A percentile compares a stretch with the other conserved stretches of the same genome.
Evolutionary conservation across 2,888 invertebrate species (phyloP).

Genomic region (Aphrophora alni): DNA sequence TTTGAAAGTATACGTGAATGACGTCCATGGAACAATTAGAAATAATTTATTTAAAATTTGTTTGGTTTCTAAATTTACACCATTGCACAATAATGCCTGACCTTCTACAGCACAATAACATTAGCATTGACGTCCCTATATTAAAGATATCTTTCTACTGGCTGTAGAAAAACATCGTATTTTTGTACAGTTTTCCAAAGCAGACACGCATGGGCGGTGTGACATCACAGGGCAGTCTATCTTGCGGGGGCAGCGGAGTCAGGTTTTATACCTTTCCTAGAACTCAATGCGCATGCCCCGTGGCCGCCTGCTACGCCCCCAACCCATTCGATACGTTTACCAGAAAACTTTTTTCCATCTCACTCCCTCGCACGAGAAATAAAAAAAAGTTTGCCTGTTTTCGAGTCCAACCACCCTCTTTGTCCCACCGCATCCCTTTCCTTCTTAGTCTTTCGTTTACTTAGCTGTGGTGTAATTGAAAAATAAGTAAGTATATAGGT

Average conservation of each 20-base stretch:
- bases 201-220: conserved; percentile 16
- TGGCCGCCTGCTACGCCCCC: conserved; percentile 16
- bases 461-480: conserved; percentile 35
- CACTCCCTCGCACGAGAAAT: conserved; percentile 24
- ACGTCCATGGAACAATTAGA: no score
- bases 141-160: no score
- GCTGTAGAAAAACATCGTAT: conserved; percentile 9
- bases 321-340: neutral
- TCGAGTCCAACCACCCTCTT: conserved; percentile 16
- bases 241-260: neutral
- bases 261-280: conserved; percentile 15
- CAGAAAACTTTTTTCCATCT: conserved; percentile 30
- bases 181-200: neutral
- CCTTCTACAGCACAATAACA: no score
- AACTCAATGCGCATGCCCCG: neutral
- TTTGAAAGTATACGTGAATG: no score
- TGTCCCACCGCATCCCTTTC: neutral
- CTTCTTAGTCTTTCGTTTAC: conserved; percentile 33
- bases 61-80: no score
- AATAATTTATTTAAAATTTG: no score
- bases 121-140: no score
- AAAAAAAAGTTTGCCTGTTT: conserved; percentile 31
- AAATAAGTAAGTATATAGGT: conserved; percentile 37
- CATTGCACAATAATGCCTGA: no score
- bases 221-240: neutral